Conservation (phyloP, 2,797 vertebrate genomes). For the Calcarius lapponicus region DNA sequence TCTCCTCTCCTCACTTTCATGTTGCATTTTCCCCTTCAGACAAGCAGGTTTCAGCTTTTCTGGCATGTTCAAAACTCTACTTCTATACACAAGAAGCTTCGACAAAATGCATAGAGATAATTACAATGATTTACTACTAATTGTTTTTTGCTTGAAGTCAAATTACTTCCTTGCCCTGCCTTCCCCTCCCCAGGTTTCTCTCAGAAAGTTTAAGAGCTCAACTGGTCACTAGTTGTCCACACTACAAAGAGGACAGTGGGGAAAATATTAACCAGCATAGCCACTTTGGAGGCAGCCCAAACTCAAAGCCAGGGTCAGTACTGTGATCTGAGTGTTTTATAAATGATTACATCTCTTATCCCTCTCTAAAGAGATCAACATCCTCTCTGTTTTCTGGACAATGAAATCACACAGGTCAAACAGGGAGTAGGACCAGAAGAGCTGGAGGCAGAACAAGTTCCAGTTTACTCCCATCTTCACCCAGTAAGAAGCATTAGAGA, state of each 20-base stretch:
- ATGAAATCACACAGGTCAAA: neutral
- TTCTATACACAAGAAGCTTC: neutral
- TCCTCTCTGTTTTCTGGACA: neutral
- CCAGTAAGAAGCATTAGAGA: neutral
- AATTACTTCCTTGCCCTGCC: neutral
- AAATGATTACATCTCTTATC: neutral
- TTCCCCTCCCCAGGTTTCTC: neutral
- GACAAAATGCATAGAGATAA: neutral
- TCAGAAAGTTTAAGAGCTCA: neutral
- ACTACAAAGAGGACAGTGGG: neutral
- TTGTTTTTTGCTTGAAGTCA: neutral
- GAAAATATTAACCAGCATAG: neutral
- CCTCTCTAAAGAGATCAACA: neutral
- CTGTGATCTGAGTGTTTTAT: neutral
- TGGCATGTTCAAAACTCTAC: neutral
- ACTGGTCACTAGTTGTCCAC: neutral
- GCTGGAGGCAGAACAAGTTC: neutral
- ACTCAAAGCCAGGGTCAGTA: neutral
- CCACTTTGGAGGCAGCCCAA: neutral
- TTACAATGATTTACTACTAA: neutral
- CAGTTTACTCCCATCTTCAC: neutral
- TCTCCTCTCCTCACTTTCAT: neutral
- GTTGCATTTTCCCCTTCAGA: neutral
- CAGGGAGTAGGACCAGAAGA: neutral
- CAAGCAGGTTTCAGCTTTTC: neutral